Evolutionary conservation across 2,888 invertebrate species (phyloP), one percentile per base, ranked within the genome.

Genomic region (Pemphredon lugubris): DNA sequence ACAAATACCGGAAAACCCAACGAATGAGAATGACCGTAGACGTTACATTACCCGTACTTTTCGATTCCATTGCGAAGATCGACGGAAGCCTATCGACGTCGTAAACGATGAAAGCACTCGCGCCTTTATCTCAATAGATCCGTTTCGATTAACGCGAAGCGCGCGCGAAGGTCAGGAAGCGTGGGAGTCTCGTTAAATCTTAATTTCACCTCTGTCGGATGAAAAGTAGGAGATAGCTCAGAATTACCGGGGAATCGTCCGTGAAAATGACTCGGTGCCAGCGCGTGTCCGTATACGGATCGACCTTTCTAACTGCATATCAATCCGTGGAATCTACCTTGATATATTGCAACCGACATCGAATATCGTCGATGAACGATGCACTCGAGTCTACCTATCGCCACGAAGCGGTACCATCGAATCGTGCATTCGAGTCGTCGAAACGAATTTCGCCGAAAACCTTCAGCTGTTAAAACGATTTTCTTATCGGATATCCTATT

Each of bases 211-310:
- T 9, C 45, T 23, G 61, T 34, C 45, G 20, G 45, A 71, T 64
- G 53, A 68, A 67, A 58, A 64, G 71, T 23, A 42, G 20, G 39
- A 50, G 50, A 59, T 42, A 57, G 51, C 34, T 37, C 45, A 39
- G 47, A 32, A 53, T 65, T 20, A 58, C 61, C 32, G 55, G 39
- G 58, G 50, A 50, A 66, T 66, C 61, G 51, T 51, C 39, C 51
- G 68, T 51, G 75, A 67, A 55, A 79, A 71, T 79, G 64, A 75
- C 55, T 71, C 63, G 75, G 79, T 79, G 32, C 76, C 79, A 79
- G 59, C 68, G 32, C 55, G 76, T 79, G 60, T 54, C 71, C 66
- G 69, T 78, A 69, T 64, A 77, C 77, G 70, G 63, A 44, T 61
- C 75, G 79, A 79, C 68, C 66, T 68, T 57, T 65, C 65, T 47